phyloP scores from a whole-genome alignment of 2,888 invertebrate species.

The Platycheirus rosarum region DNA sequence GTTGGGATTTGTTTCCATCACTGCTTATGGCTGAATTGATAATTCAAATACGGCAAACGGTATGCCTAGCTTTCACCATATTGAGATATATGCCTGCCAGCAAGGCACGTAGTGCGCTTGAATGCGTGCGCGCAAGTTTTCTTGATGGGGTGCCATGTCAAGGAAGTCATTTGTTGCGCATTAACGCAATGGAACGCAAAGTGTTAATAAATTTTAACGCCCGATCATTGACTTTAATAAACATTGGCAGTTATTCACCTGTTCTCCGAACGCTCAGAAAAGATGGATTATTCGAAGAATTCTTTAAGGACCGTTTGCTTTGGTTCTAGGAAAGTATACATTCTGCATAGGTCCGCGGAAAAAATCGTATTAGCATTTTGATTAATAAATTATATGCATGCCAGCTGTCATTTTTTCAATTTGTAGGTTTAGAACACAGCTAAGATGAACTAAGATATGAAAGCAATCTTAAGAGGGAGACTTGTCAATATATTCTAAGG shows the following conservation, averaged over 20 bases:
- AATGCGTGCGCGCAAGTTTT: conserved; percentile 41
- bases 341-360: conserved; percentile 6
- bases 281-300: neutral
- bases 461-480: too few species aligned
- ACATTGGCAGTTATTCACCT: too few species aligned
- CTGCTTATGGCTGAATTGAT: conserved; percentile 12
- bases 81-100: conserved; percentile 7
- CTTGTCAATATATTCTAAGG: too few species aligned
- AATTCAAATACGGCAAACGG: conserved; percentile 21
- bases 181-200: conserved; percentile 48
- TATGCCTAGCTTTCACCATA: conserved; percentile 50
- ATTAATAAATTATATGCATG: too few species aligned
- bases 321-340: neutral
- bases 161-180: conserved; percentile 41
- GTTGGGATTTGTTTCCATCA: neutral
- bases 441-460: too few species aligned
- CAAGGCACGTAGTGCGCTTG: conserved; percentile 49
- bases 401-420: too few species aligned
- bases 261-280: too few species aligned
- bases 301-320: conserved; percentile 11
- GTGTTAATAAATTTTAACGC: conserved; percentile 48
- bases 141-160: conserved; percentile 39
- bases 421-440: too few species aligned
- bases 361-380: too few species aligned
- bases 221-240: conserved; percentile 36